Conservation (phyloP, 2,888 invertebrate genomes). For the Norana najaformis region DNA sequence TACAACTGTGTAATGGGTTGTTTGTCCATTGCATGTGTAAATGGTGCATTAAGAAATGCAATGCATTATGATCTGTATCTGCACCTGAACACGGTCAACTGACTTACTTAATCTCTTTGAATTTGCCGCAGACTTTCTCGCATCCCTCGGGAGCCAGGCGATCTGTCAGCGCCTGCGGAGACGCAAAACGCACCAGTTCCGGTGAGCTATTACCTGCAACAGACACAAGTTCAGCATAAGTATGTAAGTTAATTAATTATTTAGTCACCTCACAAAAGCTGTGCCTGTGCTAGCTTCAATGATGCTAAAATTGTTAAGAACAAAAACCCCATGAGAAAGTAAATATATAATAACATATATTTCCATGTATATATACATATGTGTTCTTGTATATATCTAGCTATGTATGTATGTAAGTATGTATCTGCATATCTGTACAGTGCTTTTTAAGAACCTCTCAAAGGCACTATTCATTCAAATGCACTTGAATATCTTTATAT, state of each 20-base stretch:
- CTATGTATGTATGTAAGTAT: not conserved
- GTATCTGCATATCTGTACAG: not conserved
- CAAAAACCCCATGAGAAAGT: not conserved
- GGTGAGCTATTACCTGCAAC: not conserved
- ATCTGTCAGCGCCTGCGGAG: not conserved
- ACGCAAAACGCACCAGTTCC: slow-evolving; percentile 7
- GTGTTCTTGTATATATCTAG: too few species aligned
- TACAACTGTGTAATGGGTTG: not conserved
- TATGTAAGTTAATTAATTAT: not conserved
- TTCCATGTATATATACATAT: not conserved
- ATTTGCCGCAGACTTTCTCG: slow-evolving; percentile 22
- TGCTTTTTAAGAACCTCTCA: slow-evolving; percentile 3
- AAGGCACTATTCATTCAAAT: not conserved
- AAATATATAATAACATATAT: not conserved
- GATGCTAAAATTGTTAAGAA: not conserved
- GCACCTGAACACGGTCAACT: not conserved
- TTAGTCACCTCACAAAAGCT: not conserved
- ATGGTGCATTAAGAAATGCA: not conserved
- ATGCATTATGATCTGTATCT: not conserved
- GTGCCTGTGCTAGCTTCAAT: not conserved
- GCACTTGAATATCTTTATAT: too few species aligned
- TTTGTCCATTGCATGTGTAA: not conserved
- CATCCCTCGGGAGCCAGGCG: slow-evolving; percentile 17
- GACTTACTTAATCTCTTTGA: slow-evolving; percentile 17
- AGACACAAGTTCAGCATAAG: not conserved